Percentiles rank a stretch among this genome's conserved stretches.
Conservation (phyloP, 2,113 vertebrate genomes). For the Hydrolagus affinis region DNA sequence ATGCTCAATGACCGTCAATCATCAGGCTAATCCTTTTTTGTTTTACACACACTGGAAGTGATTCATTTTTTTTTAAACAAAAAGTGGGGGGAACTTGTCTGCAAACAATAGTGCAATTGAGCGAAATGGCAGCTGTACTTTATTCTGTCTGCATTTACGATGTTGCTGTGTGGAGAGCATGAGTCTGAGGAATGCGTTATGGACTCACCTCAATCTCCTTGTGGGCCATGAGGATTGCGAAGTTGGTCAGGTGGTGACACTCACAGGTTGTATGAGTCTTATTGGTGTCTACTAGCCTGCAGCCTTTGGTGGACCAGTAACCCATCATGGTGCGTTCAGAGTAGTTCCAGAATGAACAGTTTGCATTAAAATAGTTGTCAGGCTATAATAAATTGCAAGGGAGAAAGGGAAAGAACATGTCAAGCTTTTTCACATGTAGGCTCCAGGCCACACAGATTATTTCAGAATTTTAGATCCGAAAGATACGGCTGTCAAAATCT, state of each 20-base stretch:
- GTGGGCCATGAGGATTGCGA: constrained; percentile 94
- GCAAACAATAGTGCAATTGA: background rate
- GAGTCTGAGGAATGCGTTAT: constrained; percentile 31
- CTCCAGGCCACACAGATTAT: no score
- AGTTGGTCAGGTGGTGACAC: constrained; percentile 96
- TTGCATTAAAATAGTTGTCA: constrained; percentile 97
- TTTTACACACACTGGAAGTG: no score
- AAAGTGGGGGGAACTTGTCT: no score
- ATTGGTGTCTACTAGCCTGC: constrained; percentile 90
- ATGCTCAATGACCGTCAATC: constrained; percentile 35
- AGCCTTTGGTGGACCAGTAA: constrained; percentile 97
- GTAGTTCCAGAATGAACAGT: constrained; percentile 99
- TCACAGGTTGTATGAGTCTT: constrained; percentile 92
- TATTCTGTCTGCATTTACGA: background rate
- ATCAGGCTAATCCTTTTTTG: constrained; percentile 35
- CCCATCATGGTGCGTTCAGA: constrained; percentile 99
- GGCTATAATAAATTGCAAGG: constrained; percentile 59
- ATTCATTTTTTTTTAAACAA: no score
- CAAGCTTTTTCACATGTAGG: background rate
- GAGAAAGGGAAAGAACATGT: background rate
- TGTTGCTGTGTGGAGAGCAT: background rate
- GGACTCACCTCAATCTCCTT: constrained; percentile 78
- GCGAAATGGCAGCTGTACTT: no score
- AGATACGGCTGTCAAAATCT: constrained; percentile 48
- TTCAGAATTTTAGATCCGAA: background rate